Base-by-base conservation (phyloP, 2,888 invertebrate species). In the Drosophila falleni region DNA sequence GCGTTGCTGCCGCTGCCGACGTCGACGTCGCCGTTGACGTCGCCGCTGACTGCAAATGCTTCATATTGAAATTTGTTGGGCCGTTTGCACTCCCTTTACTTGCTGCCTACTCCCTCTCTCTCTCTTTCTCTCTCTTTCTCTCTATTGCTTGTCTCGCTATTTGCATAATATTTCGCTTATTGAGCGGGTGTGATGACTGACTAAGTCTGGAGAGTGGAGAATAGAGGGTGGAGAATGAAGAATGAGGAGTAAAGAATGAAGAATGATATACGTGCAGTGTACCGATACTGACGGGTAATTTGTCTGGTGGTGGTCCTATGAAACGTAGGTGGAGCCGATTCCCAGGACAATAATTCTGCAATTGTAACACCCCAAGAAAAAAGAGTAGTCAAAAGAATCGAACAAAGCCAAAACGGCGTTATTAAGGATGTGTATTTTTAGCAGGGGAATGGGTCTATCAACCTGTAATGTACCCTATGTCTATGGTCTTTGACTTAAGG, bases 291-390 rank as follows among this genome's bases (percentile, higher is more conserved):
- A 23, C n/a, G 23, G 56, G 33, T 44, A 37, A 37, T 42, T 50
- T 56, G 47, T 47, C 42, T 63, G 55, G 33, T 71, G 81, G 81
- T 87, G 89, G 86, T 87, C 89, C 75, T 80, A 75, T 61, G 84
- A 87, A 87, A 67, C 73, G 81, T 66, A 67, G 89, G 85, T 89
- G 86, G 87, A 87, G 84, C 81, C 70, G 63, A 44, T 87, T 87
- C 89, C 86, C 86, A 87, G 78, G 86, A 81, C 87, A 87, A 87
- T 89, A 89, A 89, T 87, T 87, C 87, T 80, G 89, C 85, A 87
- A 87, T 89, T 89, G 81, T 84, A 80, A 76, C 86, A 82, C 78
- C 75, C 54, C 26, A 19, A n/a, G n/a, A 55, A 10, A 55, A 46
- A 55, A 10, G 47, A 46, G 58, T 16, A 33, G 26, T 0, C 46